Percentiles rank a stretch among this genome's conserved stretches.
Evolutionary conservation across 1,140 invertebrate species (phyloP).

Genomic region (Rhizoglyphus robini): DNA sequence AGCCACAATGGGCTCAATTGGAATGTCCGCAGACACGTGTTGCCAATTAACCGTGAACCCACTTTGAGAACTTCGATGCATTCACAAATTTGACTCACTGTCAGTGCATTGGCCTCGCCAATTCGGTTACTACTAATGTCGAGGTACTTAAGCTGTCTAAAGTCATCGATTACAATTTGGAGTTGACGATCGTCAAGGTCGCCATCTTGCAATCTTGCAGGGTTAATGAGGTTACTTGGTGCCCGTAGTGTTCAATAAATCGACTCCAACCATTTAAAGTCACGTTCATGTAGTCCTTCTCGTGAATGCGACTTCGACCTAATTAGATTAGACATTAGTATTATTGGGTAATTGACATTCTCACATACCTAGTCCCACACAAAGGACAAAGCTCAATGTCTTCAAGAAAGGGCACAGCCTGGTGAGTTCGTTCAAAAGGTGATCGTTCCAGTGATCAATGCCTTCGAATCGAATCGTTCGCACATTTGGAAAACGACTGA

Average conservation of each 20-base stretch:
- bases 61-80: background rate
- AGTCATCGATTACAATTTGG: background rate
- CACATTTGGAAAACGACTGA: conserved; percentile 8
- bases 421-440: background rate
- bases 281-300: conserved; percentile 3
- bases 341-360: background rate
- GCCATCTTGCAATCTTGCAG: conserved; percentile 5
- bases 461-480: background rate
- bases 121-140: conserved; percentile 12
- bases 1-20: background rate
- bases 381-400: background rate
- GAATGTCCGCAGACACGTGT: background rate
- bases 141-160: background rate
- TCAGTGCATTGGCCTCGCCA: background rate
- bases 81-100: background rate
- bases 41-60: background rate
- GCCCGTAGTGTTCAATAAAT: background rate
- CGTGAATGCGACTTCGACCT: conserved; percentile 9
- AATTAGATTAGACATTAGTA: background rate
- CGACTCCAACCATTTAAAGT: conserved; percentile 9
- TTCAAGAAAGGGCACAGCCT: background rate
- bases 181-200: conserved; percentile 14
- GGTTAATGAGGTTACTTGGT: background rate
- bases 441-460: conserved; percentile 19
- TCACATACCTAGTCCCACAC: conserved; percentile 9